Conservation (phyloP, 2,113 vertebrate genomes). For the Sterrhoptilus dennistouni region DNA sequence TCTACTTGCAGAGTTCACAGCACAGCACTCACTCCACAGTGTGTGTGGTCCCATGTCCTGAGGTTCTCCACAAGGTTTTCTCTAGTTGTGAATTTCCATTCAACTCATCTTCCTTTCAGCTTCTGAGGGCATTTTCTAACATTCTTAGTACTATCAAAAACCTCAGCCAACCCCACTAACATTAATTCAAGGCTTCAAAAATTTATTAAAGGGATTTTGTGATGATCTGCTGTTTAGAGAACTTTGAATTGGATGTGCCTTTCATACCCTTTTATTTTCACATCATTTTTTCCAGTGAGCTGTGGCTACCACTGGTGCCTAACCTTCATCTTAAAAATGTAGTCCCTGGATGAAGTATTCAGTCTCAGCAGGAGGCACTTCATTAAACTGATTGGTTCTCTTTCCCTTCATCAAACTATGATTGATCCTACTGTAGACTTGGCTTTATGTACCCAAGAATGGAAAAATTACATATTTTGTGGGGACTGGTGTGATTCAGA, state of each 20-base stretch:
- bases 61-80: neutral
- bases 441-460: neutral
- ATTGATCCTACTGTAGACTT: neutral
- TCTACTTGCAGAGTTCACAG: neutral
- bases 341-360: neutral
- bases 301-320: neutral
- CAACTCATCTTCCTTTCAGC: neutral
- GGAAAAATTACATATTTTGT: neutral
- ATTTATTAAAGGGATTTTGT: neutral
- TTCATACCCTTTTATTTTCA: neutral
- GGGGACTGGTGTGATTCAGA: neutral
- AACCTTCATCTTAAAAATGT: neutral
- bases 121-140: neutral
- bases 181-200: neutral
- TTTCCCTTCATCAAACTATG: neutral
- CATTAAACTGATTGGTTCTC: neutral
- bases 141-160: neutral
- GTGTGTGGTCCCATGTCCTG: too few species aligned
- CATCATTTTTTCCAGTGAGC: neutral
- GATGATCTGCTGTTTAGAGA: neutral
- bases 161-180: neutral
- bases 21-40: neutral
- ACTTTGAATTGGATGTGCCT: neutral
- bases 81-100: neutral
- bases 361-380: neutral